Evolutionary conservation across 2,797 vertebrate genomes (phyloP).

Genomic region (Benthosema pterotum): DNA sequence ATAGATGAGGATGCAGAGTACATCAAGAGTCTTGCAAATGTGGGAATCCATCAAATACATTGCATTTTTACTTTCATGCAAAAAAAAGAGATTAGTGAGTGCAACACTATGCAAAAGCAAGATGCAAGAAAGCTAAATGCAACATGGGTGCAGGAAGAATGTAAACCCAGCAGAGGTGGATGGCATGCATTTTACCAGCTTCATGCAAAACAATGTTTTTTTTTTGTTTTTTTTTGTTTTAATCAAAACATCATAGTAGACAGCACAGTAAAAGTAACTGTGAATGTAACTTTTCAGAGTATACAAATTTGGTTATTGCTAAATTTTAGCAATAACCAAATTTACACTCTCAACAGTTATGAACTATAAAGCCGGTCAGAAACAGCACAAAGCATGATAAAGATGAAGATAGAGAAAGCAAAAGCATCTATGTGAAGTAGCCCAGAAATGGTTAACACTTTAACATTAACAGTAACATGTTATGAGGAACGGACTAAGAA

Average conservation of each 20-base stretch:
- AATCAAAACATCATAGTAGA: not conserved
- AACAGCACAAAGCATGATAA: constrained; percentile 2
- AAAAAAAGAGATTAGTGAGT: too few species aligned
- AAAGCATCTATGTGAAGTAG: constrained; percentile 20
- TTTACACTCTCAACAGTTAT: too few species aligned
- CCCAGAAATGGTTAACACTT: constrained; percentile 8
- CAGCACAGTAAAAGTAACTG: too few species aligned
- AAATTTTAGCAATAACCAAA: too few species aligned
- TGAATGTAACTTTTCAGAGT: too few species aligned
- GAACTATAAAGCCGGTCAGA: not conserved
- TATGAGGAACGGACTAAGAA: constrained; percentile 10
- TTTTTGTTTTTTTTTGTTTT: too few species aligned
- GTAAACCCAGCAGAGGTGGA: constrained; percentile 2
- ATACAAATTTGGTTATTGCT: too few species aligned
- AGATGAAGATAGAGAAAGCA: constrained; percentile 10
- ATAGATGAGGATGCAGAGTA: not conserved
- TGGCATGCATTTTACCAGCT: not conserved
- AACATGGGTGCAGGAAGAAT: not conserved
- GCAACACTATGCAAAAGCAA: constrained; percentile 13
- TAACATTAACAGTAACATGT: constrained; percentile 2
- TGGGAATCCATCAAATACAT: too few species aligned
- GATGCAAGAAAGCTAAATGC: not conserved
- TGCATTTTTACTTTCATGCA: too few species aligned
- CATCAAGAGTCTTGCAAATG: too few species aligned
- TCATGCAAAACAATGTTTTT: constrained; percentile 11